Base-by-base conservation (phyloP, 2,797 vertebrate species). In the Leptatherina wallacei region DNA sequence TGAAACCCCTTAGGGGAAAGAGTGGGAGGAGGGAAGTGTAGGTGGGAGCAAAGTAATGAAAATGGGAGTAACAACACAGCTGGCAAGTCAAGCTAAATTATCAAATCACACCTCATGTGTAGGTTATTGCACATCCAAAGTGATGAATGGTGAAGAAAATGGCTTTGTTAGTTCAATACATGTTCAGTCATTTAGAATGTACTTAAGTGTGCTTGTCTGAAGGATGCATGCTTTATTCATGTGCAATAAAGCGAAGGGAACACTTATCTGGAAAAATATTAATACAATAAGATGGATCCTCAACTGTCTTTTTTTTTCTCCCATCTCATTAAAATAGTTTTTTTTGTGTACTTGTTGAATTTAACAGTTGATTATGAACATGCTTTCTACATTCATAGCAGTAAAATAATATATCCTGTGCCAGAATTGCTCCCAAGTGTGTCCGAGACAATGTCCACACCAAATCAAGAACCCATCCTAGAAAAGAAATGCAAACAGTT, bases 41-140 rank as follows among this genome's bases (percentile, higher is more conserved):
- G 87, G 76, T 78, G 82, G 72, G 82, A 72, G 80, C 77, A 52
- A 69, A 83, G 78, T 89, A 91, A 93, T 92, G 86, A 91, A 90
- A 91, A 86, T 82, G 87, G 89, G 86, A 89, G 83, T 68, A 88
- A 64, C 88, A 85, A 82, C 86, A 85, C 88, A 90, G 88, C 85
- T 90, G 87, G 81, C 77, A 80, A 68, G 75, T 85, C 74, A 20
- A 42, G 84, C 82, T 82, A 84, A 90, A 93, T 89, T 65, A 92
- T 90, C 65, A 79, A 68, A 83, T 68, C 85, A 75, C 73, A 68
- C 63, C 61, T 85, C 63, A 73, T 86, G 78, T 40, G 77, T 71
- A 75, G 73, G 76, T 81, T 85, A 89, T 64, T 80, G 61, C 62
- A 29, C 47, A 18, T 60, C 13, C 73, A 22, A 71, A 78, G 71